Evolutionary conservation across 2,113 vertebrate species (phyloP).

Genomic region (Micromys minutus): DNA sequence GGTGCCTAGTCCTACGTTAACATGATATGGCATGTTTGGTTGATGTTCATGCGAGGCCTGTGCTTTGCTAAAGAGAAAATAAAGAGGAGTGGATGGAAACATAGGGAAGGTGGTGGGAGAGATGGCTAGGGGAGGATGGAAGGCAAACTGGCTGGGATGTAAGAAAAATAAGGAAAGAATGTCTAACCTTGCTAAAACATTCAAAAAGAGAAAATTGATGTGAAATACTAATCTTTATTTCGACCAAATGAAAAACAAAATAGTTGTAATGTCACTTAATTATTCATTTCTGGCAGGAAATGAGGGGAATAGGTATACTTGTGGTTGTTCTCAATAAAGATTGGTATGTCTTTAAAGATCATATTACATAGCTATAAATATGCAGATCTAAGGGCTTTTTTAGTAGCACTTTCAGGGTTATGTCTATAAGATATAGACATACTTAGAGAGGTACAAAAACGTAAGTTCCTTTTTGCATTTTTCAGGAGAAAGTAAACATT

Average conservation of each 20-base stretch:
- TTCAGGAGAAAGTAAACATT: constrained; percentile 7
- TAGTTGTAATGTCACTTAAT: not conserved
- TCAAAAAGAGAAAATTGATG: constrained; percentile 18
- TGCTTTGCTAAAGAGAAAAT: not conserved
- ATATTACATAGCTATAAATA: not conserved
- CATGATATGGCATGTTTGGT: not conserved
- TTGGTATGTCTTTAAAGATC: not conserved
- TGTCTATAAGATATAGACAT: not conserved
- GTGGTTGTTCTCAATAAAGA: not conserved
- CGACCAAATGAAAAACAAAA: not conserved
- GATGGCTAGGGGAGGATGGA: not conserved
- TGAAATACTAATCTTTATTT: not conserved
- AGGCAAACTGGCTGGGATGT: not conserved
- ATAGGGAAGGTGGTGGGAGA: not conserved
- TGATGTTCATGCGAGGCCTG: not conserved
- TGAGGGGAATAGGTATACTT: not conserved
- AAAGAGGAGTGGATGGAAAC: not conserved
- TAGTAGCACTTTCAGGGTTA: not conserved
- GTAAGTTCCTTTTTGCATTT: not conserved
- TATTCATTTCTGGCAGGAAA: constrained; percentile 3
- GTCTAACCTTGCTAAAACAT: not conserved
- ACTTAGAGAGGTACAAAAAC: not conserved
- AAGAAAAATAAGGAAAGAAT: not conserved
- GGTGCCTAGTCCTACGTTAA: not conserved
- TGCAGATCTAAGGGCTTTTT: not conserved